Percentiles rank a stretch among this genome's conserved stretches.
These are phyloP conservation scores for Cliona cf. orientalis DNA, from an alignment of 37 sponge, comb jelly and placozoan genomes.

Conservation along the genomic window DNA sequence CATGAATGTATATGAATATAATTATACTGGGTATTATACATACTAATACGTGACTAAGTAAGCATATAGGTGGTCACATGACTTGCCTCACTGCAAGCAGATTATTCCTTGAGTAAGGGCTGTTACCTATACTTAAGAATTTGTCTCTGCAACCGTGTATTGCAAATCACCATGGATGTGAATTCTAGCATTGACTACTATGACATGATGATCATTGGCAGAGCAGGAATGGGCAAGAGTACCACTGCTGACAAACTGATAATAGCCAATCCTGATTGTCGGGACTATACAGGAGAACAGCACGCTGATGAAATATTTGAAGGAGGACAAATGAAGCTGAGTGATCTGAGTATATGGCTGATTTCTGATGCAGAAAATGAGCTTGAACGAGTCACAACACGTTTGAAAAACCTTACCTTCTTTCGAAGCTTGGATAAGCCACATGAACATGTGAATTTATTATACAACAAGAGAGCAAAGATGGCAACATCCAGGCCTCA, in stretches of 20 bases:
- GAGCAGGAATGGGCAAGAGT: constrained; percentile 43
- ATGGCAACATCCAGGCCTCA: neutral
- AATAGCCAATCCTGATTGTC: neutral
- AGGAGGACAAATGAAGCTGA: neutral
- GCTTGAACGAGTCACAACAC: neutral
- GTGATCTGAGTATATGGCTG: neutral
- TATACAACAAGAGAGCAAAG: neutral
- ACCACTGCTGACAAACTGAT: constrained; percentile 33
- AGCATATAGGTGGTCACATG: too few relatives aligned
- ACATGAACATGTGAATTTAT: neutral
- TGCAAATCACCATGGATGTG: too few relatives aligned
- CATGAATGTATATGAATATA: too few relatives aligned
- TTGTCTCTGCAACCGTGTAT: too few relatives aligned
- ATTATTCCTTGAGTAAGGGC: too few relatives aligned
- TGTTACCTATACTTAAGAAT: too few relatives aligned
- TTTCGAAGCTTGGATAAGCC: neutral
- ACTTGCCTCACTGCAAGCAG: too few relatives aligned
- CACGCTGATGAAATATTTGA: neutral
- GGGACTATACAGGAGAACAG: neutral
- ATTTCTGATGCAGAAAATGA: neutral
- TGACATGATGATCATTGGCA: constrained; percentile 40
- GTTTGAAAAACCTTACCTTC: neutral
- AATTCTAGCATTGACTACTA: neutral
- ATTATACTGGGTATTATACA: too few relatives aligned
- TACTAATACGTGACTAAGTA: too few relatives aligned